Base-by-base conservation (phyloP, 2,888 invertebrate species). In the Epicampocera succincta region DNA sequence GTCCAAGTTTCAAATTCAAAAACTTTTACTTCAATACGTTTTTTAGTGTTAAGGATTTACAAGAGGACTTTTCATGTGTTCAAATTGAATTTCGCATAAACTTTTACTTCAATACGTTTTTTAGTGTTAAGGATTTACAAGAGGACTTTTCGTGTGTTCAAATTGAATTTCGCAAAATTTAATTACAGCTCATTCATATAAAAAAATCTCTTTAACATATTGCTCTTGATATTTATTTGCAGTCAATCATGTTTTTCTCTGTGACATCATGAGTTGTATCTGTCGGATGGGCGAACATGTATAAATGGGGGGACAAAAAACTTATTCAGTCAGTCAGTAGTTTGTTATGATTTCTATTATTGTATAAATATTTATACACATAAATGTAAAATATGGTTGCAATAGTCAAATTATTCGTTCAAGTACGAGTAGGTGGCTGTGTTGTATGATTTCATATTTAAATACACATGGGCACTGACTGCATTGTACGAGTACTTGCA, bases 391-490 rank as follows among this genome's bases (percentile, higher is more conserved):
- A 46, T 58, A 56, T 60, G 71, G 21, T 42, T 13, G n/a, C 40
- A 58, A 56, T 42, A 15, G 2, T 46, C 17, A 15, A 9, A 6
- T 19, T 58, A 2, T n/a, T 13, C 1, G 8, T 33, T 19, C 42
- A 33, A 17, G 19, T n/a, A n/a, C 42, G 19, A 17, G 19, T n/a
- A n/a, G 21, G 29, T 54, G 25, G 6, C 12, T 29, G 12, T 50
- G 29, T 61, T 54, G 19, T 61, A 38, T 63, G 40, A 15, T 54
- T 63, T 58, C 19, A 52, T 54, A 52, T 74, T 40, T 73, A 42
- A 50, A 77, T 77, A 54, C 74, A 73, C 73, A n/a, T 11, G 73
- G 17, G 73, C 65, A 65, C 73, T 19, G 46, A n/a, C n/a, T n/a
- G n/a, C n/a, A n/a, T n/a, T 33, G 54, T 21, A 29, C 9, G n/a